Percentiles rank a stretch among this genome's conserved stretches.
These are phyloP conservation scores for Tadarida brasiliensis DNA, from an alignment of 2,797 vertebrate species.

Conservation along the genomic window DNA sequence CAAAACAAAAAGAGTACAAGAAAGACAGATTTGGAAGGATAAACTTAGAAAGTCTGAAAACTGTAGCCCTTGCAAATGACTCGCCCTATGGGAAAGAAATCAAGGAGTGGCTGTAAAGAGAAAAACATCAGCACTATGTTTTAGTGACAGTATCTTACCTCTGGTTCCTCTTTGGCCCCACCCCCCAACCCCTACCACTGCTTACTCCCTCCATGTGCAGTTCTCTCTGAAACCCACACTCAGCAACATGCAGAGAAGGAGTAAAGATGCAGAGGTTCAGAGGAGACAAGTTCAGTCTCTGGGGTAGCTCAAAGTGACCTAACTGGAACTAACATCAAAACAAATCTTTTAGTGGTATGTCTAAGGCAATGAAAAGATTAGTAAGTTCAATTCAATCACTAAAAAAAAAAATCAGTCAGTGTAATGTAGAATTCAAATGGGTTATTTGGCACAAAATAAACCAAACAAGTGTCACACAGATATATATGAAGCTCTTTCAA, in stretches of 20 bases:
- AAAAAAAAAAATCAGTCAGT: background rate
- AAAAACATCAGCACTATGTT: background rate
- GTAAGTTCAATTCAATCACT: background rate
- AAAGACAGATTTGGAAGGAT: slow-evolving; percentile 36
- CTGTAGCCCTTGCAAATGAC: background rate
- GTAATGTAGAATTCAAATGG: background rate
- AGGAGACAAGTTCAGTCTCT: slow-evolving; percentile 9
- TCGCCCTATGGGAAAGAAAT: background rate
- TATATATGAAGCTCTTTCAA: background rate
- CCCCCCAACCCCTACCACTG: background rate
- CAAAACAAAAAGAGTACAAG: slow-evolving; percentile 11
- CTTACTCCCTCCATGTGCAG: background rate
- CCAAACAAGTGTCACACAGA: background rate
- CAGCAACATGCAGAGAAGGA: slow-evolving; percentile 16
- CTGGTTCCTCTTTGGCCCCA: background rate
- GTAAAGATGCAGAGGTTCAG: background rate
- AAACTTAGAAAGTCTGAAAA: background rate
- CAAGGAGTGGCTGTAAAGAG: background rate
- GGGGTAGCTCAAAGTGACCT: background rate
- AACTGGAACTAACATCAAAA: slow-evolving; percentile 39
- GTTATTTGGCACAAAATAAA: background rate
- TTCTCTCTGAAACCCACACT: slow-evolving; percentile 38
- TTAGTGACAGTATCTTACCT: background rate
- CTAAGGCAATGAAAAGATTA: slow-evolving; percentile 33
- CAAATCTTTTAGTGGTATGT: background rate